These are phyloP conservation scores for Gryllus bimaculatus DNA, from an alignment of 1,140 invertebrate species.

Conservation along the genomic window DNA sequence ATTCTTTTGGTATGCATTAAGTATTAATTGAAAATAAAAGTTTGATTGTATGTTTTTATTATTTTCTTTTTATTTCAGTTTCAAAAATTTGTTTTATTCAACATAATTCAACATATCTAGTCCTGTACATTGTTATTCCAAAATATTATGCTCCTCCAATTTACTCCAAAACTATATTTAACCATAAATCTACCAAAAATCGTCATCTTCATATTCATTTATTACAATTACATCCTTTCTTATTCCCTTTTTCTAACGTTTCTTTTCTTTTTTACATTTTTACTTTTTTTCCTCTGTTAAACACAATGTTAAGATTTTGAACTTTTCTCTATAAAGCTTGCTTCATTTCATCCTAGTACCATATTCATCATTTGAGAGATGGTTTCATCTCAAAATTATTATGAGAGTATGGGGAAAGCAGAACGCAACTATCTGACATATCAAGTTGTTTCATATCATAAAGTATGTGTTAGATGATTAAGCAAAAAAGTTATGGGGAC, in stretches of 20 bases:
- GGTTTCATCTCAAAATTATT: background rate
- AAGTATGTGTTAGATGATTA: background rate
- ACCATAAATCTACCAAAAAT: background rate
- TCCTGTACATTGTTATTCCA: too few species aligned
- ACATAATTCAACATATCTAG: too few species aligned
- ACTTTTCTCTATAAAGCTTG: too few species aligned
- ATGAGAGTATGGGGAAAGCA: background rate
- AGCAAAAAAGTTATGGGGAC: background rate
- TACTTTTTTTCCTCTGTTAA: background rate
- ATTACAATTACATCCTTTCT: background rate
- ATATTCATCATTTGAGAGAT: background rate
- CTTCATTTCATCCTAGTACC: too few species aligned
- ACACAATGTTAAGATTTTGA: background rate
- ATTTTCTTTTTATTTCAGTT: too few species aligned
- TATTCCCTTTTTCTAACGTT: background rate
- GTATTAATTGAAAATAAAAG: too few species aligned
- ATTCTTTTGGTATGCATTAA: too few species aligned
- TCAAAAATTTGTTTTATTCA: too few species aligned
- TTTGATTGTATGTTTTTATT: too few species aligned
- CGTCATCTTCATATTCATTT: background rate
- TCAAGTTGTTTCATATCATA: conserved; percentile 1
- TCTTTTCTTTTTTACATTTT: background rate
- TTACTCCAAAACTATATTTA: background rate
- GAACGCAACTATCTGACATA: background rate
- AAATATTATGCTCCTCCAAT: background rate